Evolutionary conservation across 2,113 vertebrate genomes (phyloP).

Genomic region (Atractosteus spatula): DNA sequence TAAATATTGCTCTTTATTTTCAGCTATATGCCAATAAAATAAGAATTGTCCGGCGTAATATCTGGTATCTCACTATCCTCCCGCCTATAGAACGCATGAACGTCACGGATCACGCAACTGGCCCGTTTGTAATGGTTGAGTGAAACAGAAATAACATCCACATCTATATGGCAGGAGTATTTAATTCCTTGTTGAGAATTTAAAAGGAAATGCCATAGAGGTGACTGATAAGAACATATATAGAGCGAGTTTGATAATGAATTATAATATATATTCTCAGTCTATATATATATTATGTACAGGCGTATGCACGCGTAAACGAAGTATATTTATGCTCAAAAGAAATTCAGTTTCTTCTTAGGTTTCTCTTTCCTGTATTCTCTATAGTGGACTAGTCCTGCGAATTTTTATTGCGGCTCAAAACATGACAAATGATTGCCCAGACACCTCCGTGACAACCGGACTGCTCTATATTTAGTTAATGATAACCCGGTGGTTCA

Average conservation of each 20-base stretch:
- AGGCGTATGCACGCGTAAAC: not conserved
- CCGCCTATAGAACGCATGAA: constrained; percentile 18
- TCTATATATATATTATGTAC: not conserved
- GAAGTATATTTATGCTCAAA: not conserved
- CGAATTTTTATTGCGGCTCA: not conserved
- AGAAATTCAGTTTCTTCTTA: not conserved
- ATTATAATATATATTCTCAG: too few relatives aligned
- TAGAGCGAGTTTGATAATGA: too few relatives aligned
- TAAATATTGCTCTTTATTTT: constrained; percentile 4
- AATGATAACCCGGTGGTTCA: constrained; percentile 45
- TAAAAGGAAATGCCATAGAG: too few relatives aligned
- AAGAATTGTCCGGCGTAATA: not conserved
- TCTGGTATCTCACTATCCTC: constrained; percentile 7
- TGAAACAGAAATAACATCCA: not conserved
- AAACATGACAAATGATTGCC: constrained; percentile 7
- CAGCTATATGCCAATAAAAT: constrained; percentile 4
- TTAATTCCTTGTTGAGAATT: too few relatives aligned
- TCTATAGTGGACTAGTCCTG: not conserved
- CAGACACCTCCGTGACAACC: constrained; percentile 18
- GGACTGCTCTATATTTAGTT: constrained; percentile 40
- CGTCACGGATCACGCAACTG: constrained; percentile 2
- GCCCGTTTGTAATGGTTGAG: constrained; percentile 9
- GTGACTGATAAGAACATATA: too few relatives aligned
- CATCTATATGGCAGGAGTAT: too few relatives aligned
- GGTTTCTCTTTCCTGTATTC: not conserved